A percentile compares a stretch with the other conserved stretches of the same genome.
Evolutionary conservation across 2,113 vertebrate genomes (phyloP).

Genomic region (Brachyhypopomus gauderio): DNA sequence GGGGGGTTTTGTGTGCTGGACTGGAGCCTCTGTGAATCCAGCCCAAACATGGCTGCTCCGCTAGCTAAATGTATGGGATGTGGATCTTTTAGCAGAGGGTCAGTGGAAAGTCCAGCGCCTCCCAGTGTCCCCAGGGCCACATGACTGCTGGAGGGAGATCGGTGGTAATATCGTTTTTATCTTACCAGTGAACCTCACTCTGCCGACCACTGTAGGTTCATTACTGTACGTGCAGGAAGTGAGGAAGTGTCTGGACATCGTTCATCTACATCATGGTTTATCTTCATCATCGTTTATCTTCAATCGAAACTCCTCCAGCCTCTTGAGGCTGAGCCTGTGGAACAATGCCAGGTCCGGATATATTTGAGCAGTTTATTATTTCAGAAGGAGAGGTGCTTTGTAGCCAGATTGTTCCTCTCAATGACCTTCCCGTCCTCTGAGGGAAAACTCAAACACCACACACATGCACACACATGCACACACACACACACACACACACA

Average conservation of each 20-base stretch:
- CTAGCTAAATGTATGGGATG: constrained; percentile 52
- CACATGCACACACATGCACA: background rate
- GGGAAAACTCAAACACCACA: background rate
- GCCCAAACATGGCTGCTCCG: constrained; percentile 36
- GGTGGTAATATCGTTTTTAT: constrained; percentile 9
- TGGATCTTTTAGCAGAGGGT: constrained; percentile 15
- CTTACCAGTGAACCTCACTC: background rate
- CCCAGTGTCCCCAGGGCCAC: background rate
- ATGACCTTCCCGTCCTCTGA: constrained; percentile 1
- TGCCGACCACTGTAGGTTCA: background rate
- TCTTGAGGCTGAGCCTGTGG: background rate
- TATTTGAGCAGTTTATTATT: background rate
- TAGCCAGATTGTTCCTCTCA: background rate
- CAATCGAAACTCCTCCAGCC: too few species aligned
- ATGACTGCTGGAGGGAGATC: constrained; percentile 42
- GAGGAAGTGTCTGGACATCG: too few species aligned
- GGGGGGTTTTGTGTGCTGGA: constrained; percentile 10
- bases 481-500: background rate
- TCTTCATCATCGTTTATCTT: too few species aligned
- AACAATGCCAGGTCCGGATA: background rate
- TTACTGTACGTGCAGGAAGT: background rate
- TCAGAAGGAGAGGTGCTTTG: background rate
- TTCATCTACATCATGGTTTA: too few species aligned
- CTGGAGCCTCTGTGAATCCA: constrained; percentile 39
- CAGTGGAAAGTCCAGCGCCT: constrained; percentile 8